Evolutionary conservation across 2,888 invertebrate genomes (phyloP).

Genomic region (Lepidocyrtinus sp.): DNA sequence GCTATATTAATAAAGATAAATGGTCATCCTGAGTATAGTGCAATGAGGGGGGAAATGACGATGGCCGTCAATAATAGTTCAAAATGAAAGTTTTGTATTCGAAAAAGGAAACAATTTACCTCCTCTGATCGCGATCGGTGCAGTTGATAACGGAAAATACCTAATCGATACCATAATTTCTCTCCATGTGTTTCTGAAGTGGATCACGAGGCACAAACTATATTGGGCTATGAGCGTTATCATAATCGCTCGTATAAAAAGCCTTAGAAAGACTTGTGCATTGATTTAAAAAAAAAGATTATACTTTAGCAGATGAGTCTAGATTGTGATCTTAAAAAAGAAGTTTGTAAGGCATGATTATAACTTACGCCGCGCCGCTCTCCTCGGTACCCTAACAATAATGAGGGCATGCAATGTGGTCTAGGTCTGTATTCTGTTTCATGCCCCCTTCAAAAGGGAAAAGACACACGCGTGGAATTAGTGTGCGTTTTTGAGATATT

Average conservation of each 20-base stretch:
- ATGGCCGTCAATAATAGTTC: constrained; percentile 33
- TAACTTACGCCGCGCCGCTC: too few species aligned
- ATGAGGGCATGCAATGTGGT: not conserved
- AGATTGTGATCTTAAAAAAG: not conserved
- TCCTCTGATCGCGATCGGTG: constrained; percentile 28
- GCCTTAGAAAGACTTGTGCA: too few species aligned
- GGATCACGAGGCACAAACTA: constrained; percentile 25
- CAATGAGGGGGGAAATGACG: not conserved
- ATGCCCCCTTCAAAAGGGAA: not conserved
- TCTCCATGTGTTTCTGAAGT: not conserved
- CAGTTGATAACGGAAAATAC: constrained; percentile 35
- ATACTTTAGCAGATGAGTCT: not conserved
- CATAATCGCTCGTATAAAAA: not conserved
- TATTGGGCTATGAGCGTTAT: not conserved
- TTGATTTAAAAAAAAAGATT: not conserved
- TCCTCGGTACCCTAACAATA: not conserved
- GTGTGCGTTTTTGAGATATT: not conserved
- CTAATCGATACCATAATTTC: not conserved
- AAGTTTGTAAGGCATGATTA: not conserved
- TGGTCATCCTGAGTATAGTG: not conserved
- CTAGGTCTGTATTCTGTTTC: not conserved
- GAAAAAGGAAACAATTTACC: constrained; percentile 36
- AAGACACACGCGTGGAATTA: not conserved
- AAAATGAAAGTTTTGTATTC: constrained; percentile 36
- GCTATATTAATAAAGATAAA: not conserved